Evolutionary conservation across 1,140 invertebrate genomes (phyloP).

Genomic region (Theocolax elegans): DNA sequence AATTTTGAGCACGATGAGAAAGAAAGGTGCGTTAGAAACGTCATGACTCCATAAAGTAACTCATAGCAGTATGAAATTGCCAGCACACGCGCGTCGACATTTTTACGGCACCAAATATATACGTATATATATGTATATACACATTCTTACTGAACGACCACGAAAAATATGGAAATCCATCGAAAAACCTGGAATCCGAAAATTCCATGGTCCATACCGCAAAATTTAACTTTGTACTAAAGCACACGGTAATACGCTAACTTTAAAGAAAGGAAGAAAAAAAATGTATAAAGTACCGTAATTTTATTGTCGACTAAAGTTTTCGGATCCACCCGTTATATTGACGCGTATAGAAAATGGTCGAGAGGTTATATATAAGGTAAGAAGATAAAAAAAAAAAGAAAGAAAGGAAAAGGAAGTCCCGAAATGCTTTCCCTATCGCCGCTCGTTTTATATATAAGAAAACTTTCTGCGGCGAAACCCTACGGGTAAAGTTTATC

Average conservation of each 20-base stretch:
- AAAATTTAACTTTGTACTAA: too few species aligned
- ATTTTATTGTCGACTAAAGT: conserved; percentile 13
- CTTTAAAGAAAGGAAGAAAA: too few species aligned
- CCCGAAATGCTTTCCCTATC: conserved; percentile 58
- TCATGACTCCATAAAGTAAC: not conserved
- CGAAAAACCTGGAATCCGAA: not conserved
- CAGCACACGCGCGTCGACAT: not conserved
- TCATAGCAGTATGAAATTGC: not conserved
- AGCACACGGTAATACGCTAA: too few species aligned
- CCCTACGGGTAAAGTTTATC: conserved; percentile 59
- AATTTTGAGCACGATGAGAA: conserved; percentile 9
- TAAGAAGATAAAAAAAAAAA: conserved; percentile 41
- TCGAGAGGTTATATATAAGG: not conserved
- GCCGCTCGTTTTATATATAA: conserved; percentile 52
- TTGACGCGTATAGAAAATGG: conserved; percentile 10
- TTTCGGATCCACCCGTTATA: conserved; percentile 10
- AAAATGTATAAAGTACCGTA: too few species aligned
- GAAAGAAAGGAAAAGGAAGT: conserved; percentile 44
- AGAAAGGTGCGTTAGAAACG: not conserved
- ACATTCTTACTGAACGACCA: not conserved
- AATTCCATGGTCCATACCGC: not conserved
- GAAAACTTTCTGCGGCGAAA: conserved; percentile 52
- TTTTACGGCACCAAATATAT: not conserved
- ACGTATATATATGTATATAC: too few species aligned
- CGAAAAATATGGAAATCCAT: conserved; percentile 16